Evolutionary conservation across 1,140 invertebrate species (phyloP).

Genomic region (Pseudobourletiella spinata): DNA sequence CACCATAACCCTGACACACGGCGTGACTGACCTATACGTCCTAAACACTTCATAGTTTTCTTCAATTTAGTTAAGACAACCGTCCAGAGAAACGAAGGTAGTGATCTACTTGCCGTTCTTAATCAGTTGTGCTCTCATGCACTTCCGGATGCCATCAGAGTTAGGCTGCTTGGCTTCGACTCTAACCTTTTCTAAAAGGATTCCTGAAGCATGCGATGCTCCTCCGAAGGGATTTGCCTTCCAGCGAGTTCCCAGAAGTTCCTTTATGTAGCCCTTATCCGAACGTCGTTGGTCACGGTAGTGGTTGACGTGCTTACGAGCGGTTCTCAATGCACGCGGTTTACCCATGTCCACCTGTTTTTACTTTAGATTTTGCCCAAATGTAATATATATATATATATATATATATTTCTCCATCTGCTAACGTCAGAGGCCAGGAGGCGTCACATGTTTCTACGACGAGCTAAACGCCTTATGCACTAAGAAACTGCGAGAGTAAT

Average conservation of each 20-base stretch:
- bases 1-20: slow-evolving; percentile 78
- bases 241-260: slow-evolving; percentile 98
- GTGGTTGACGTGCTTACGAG: slow-evolving; percentile 94
- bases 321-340: slow-evolving; percentile 95
- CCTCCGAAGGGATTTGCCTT: slow-evolving; percentile 99
- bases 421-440: too few species aligned
- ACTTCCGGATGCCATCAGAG: slow-evolving; percentile 98
- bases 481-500: too few species aligned
- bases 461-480: too few species aligned
- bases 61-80: slow-evolving; percentile 99
- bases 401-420: too few species aligned
- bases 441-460: too few species aligned
- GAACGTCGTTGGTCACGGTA: slow-evolving; percentile 95
- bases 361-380: too few species aligned
- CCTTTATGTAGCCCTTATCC: slow-evolving; percentile 99
- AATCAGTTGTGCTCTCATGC: slow-evolving; percentile 98
- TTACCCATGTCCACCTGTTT: slow-evolving; percentile 73
- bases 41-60: slow-evolving; percentile 99
- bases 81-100: slow-evolving; percentile 97
- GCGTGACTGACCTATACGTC: slow-evolving; percentile 99
- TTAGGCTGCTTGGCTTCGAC: slow-evolving; percentile 99
- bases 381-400: too few species aligned
- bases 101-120: slow-evolving; percentile 99
- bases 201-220: slow-evolving; percentile 99
- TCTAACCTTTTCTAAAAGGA: slow-evolving; percentile 96